phyloP scores from a whole-genome alignment of 2,797 vertebrate species.

The Chrosomus eos region DNA sequence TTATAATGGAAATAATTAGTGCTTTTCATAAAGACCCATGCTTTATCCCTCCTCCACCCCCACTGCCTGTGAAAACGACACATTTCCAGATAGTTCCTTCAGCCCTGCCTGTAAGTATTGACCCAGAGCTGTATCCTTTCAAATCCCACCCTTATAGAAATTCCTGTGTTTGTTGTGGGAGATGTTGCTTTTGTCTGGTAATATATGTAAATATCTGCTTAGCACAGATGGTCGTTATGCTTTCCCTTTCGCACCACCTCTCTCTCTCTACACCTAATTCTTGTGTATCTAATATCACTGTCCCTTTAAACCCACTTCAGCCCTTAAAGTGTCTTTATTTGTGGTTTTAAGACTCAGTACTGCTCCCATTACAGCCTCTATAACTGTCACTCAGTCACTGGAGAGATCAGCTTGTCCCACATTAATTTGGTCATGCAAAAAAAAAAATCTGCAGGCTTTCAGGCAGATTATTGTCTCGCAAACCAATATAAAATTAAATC shows the following conservation, averaged over 20 bases:
- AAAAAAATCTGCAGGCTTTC: not conserved
- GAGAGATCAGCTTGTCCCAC: slow-evolving; percentile 20
- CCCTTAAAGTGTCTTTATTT: slow-evolving; percentile 33
- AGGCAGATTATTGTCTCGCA: not conserved
- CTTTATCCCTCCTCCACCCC: not conserved
- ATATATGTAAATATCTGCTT: slow-evolving; percentile 42
- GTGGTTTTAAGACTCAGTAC: slow-evolving; percentile 12
- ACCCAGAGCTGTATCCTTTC: slow-evolving; percentile 16
- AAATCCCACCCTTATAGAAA: not conserved
- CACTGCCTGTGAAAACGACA: slow-evolving; percentile 1
- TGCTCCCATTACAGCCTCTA: slow-evolving; percentile 33
- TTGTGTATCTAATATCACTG: slow-evolving; percentile 28
- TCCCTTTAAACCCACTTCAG: slow-evolving; percentile 39
- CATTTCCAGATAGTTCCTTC: slow-evolving; percentile 1
- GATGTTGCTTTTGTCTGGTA: slow-evolving; percentile 39
- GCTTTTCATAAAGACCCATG: not conserved
- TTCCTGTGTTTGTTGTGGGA: slow-evolving; percentile 26
- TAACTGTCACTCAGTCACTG: slow-evolving; percentile 22
- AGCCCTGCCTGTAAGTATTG: slow-evolving; percentile 1
- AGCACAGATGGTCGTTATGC: slow-evolving; percentile 36
- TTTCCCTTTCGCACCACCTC: slow-evolving; percentile 35
- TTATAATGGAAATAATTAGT: not conserved
- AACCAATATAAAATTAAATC: not conserved
- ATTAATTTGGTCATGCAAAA: not conserved
- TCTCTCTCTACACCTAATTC: not conserved